Evolutionary conservation across 2,797 vertebrate genomes (phyloP).

Genomic region (Arvicola amphibius): DNA sequence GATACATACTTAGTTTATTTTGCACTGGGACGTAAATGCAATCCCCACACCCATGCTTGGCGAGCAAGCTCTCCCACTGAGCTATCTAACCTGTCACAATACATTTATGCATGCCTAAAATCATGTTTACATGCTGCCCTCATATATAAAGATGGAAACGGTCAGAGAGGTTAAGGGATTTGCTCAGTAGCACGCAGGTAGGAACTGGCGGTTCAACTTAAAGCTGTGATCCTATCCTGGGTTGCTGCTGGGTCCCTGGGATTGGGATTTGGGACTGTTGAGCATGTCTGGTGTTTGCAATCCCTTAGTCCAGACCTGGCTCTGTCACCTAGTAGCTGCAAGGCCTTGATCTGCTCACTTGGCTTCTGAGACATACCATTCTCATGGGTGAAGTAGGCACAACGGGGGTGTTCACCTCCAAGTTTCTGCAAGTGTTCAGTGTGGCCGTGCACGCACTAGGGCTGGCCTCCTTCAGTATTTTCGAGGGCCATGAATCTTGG

Average conservation of each 20-base stretch:
- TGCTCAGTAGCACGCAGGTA: background rate
- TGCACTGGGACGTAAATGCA: background rate
- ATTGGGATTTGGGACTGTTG: background rate
- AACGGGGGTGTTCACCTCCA: background rate
- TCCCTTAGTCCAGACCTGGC: background rate
- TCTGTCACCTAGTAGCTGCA: background rate
- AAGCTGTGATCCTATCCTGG: background rate
- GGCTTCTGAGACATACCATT: background rate
- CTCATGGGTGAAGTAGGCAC: background rate
- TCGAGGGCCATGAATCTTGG: background rate
- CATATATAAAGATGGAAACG: background rate
- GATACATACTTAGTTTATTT: background rate
- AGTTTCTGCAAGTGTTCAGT: background rate
- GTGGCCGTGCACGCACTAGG: background rate
- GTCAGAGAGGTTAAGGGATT: background rate
- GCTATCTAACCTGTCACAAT: background rate
- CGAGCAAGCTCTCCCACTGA: background rate
- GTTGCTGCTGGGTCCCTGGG: background rate
- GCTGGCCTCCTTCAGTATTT: background rate
- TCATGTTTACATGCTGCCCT: background rate
- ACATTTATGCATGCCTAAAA: background rate
- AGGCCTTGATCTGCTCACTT: background rate
- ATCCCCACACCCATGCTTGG: background rate
- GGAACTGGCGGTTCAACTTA: too few relatives aligned
- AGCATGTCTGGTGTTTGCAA: accelerated